Base-by-base conservation (phyloP, 2,113 vertebrate species). In the Leptobrachium ailaonicum region DNA sequence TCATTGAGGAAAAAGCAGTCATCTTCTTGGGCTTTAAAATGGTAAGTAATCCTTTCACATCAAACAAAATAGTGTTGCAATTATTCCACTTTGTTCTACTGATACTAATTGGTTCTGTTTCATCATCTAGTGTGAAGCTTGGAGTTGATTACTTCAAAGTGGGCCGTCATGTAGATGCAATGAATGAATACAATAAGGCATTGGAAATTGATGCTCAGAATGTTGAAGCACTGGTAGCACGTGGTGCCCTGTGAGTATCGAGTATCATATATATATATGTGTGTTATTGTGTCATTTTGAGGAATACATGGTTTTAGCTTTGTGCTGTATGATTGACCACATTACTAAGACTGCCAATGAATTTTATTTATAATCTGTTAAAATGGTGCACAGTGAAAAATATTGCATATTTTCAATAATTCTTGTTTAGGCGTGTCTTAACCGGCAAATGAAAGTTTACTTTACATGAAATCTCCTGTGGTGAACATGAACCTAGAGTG, bases 111-210 rank as follows among this genome's bases (percentile, higher is more conserved):
- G 68, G 6, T 66, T 41, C 45, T 83, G 70, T 10, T 83, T 79
- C 54, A 82, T 60, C 11, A 1, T 60, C 0, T 82, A 99, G 98
- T 67, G 98, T 99, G 68, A 97, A 98, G 86, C 87, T 93, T 47
- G 98, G 98, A 32, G 97, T 99, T 73, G 96, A 95, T 86, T 95
- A 96, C 89, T 99, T 99, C 86, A 99, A 99, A 85, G 90, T 93
- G 32, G 94, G 96, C 3, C 95, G 89, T 6, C 95, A 97, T 0
- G 97, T 98, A 10, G 97, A 99, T 80, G 97, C 97, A 68, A 99
- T 99, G 97, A 98, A 97, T 53, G 98, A 98, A 82, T 99, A 98
- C 85, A 99, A 97, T 90, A 98, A 98, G 79, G 98, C 97, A 60
- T 82, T 99, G 86, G 97, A 99, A 86, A 98, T 99, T 2, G 98